These are phyloP conservation scores for Dynastes tityus DNA, from an alignment of 2,888 invertebrate genomes.

Conservation along the genomic window DNA sequence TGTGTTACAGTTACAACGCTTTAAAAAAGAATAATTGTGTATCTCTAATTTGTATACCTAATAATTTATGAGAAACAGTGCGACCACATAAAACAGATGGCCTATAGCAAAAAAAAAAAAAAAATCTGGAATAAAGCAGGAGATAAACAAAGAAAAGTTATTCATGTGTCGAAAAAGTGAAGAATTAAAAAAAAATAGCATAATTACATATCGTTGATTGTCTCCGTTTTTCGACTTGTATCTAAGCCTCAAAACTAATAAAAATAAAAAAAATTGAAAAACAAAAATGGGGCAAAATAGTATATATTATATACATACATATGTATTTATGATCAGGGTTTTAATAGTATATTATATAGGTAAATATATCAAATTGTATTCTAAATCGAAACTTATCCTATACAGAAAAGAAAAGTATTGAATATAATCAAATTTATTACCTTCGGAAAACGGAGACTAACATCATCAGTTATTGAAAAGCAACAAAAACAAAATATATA, in stretches of 20 bases:
- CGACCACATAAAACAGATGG: constrained; percentile 7
- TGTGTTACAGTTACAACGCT: constrained; percentile 4
- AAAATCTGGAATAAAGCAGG: no score
- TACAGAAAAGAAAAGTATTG: neutral
- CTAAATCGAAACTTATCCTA: neutral
- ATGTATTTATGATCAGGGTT: constrained; percentile 31
- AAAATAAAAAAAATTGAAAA: no score
- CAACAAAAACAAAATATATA: constrained; percentile 9
- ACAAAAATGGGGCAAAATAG: neutral
- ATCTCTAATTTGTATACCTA: neutral
- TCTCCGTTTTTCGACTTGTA: constrained; percentile 32
- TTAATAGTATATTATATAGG: constrained; percentile 27
- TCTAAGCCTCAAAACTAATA: neutral
- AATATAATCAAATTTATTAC: neutral
- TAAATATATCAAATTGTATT: neutral
- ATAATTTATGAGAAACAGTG: neutral
- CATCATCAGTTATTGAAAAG: constrained; percentile 13
- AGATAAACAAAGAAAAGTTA: neutral
- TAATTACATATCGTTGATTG: constrained; percentile 27
- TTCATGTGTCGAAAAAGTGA: neutral
- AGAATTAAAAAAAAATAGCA: constrained; percentile 13
- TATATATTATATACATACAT: neutral
- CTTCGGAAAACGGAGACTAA: constrained; percentile 36
- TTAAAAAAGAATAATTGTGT: neutral
- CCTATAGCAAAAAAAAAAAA: constrained; percentile 6